Percentiles rank a stretch among this genome's conserved stretches.
These are phyloP conservation scores for Oryzias sinensis DNA, from an alignment of 2,797 vertebrate genomes.

Conservation along the genomic window DNA sequence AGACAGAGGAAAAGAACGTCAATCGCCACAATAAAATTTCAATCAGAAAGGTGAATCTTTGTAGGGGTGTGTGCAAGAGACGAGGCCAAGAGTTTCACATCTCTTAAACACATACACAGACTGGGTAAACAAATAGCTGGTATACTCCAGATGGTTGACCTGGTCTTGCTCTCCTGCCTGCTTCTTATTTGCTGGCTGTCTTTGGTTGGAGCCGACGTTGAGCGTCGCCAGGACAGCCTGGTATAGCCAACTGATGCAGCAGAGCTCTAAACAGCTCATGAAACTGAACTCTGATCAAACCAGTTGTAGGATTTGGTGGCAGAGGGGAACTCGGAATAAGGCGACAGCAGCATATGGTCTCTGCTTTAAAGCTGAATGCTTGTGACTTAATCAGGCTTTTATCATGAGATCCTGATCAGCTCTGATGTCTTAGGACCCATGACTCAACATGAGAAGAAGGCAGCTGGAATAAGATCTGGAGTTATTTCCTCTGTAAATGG, in stretches of 20 bases:
- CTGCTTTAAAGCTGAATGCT: constrained; percentile 16
- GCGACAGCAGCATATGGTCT: constrained; percentile 14
- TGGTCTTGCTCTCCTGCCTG: constrained; percentile 41
- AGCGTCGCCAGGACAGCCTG: constrained; percentile 10
- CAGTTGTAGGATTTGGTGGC: constrained; percentile 21
- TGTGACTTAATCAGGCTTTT: constrained; percentile 43
- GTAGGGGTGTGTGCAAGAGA: constrained; percentile 25
- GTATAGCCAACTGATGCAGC: constrained; percentile 29
- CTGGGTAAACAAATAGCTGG: constrained; percentile 52
- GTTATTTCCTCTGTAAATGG: constrained; percentile 20
- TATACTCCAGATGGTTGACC: constrained; percentile 50
- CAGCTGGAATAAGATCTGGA: constrained; percentile 9
- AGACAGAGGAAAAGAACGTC: constrained; percentile 21
- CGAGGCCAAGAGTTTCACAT: constrained; percentile 12
- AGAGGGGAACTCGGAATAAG: constrained; percentile 15
- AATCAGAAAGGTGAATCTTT: constrained; percentile 65
- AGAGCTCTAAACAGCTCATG: constrained; percentile 30
- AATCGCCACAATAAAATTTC: constrained; percentile 73
- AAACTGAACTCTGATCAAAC: constrained; percentile 40
- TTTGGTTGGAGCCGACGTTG: constrained; percentile 19
- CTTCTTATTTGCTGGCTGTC: constrained; percentile 36
- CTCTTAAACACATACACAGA: constrained; percentile 6
- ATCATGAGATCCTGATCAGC: constrained; percentile 53
- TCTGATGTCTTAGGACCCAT: constrained; percentile 56
- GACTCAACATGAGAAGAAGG: constrained; percentile 12